phyloP scores from a whole-genome alignment of 2,888 invertebrate species.

The Hirtodrosophila histrioides region DNA sequence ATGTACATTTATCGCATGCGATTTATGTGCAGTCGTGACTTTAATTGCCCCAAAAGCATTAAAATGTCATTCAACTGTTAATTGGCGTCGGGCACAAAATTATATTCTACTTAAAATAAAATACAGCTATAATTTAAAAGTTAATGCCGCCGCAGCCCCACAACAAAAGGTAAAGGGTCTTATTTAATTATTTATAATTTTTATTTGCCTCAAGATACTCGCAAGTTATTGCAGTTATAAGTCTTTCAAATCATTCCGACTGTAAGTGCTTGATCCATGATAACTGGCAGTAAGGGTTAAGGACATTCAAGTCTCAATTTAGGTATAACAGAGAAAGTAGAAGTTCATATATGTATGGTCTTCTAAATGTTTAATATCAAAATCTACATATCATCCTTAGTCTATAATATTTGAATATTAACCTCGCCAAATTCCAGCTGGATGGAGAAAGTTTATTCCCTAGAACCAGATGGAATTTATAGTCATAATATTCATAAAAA shows the following conservation, averaged over 20 bases:
- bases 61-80: conserved; percentile 78
- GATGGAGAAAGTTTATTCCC: no score
- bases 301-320: neutral
- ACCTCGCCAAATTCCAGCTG: no score
- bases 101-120: conserved; percentile 64
- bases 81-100: conserved; percentile 52
- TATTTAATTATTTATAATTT: neutral
- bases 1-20: conserved; percentile 51
- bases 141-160: conserved; percentile 49
- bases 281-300: conserved; percentile 1
- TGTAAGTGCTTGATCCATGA: conserved; percentile 12
- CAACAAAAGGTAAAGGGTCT: conserved; percentile 11
- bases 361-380: no score
- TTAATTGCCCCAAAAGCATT: conserved; percentile 65
- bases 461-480: no score
- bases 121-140: conserved; percentile 58
- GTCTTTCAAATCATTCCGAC: conserved; percentile 2
- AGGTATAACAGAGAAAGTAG: neutral
- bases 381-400: no score
- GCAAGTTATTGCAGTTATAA: neutral
- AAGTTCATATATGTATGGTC: neutral
- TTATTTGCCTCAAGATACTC: neutral
- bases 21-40: conserved; percentile 51
- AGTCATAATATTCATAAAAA: no score
- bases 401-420: no score